phyloP scores from a whole-genome alignment of 2,113 vertebrate genomes.

The Burhinus oedicnemus region DNA sequence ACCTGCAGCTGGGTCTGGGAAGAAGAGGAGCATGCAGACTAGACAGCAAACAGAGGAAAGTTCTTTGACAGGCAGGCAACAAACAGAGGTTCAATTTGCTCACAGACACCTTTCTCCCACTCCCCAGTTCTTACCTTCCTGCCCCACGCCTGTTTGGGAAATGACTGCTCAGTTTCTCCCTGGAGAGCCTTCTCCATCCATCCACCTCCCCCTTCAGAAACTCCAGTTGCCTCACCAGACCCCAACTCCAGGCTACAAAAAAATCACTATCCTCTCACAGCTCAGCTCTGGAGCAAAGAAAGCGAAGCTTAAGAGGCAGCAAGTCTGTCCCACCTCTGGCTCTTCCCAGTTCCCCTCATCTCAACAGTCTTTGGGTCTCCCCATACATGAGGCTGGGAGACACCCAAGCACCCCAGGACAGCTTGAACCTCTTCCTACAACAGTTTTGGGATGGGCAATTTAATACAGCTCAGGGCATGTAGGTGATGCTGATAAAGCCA shows the following conservation, averaged over 20 bases:
- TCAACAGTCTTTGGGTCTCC: not conserved
- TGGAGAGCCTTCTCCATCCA: not conserved
- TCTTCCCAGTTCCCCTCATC: not conserved
- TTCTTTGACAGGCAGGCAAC: not conserved
- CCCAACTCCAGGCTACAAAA: not conserved
- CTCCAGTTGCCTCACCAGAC: not conserved
- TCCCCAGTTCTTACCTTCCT: not conserved
- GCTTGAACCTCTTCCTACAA: not conserved
- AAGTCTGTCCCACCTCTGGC: not conserved
- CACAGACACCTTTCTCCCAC: not conserved
- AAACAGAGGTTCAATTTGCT: not conserved
- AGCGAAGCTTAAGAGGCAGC: not conserved
- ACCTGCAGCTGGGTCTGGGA: not conserved
- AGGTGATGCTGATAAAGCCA: not conserved
- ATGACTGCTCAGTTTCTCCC: rapidly evolving
- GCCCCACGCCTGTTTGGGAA: not conserved
- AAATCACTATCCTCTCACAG: not conserved
- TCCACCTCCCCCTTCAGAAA: not conserved
- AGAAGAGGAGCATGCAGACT: not conserved
- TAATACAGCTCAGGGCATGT: not conserved
- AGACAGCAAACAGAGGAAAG: not conserved
- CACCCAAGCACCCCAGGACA: not conserved
- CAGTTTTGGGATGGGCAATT: not conserved
- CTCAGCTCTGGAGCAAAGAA: not conserved
- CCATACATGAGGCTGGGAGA: rapidly evolving